Base-by-base conservation (phyloP, 2,113 vertebrate genomes). In the Rostratula benghalensis region DNA sequence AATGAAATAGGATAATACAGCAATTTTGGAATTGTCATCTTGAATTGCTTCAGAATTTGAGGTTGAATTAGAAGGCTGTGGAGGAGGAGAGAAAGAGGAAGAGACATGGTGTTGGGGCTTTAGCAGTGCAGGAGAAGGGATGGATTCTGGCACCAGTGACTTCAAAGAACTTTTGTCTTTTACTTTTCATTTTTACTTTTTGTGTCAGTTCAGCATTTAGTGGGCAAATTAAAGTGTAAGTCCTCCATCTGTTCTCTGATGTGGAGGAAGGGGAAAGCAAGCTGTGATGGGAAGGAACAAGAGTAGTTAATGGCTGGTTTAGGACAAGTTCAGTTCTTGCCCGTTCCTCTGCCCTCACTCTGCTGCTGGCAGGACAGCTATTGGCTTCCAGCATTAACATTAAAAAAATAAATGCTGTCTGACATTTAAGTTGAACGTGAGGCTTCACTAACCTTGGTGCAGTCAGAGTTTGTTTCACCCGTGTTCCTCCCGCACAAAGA, bases 351-450 rank as follows among this genome's bases (percentile, higher is more conserved):
- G 33, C 64, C 48, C 56, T 91, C 89, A 50, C 50, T 92, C 65
- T 61, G 33, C 83, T 82, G 56, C 65, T 95, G 90, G 95, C 68
- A 94, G 81, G 76, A 78, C 5, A 84, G 54, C 80, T 85, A 73
- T 56, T 95, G 73, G 83, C 56, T 87, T 79, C 64, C 22, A 93
- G 48, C 53, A 87, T 64, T 96, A 94, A 35, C 68, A 68, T 59
- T n/a, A 18, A 45, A 89, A 92, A 94, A 91, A 81, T 79, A 85
- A 89, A 80, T 82, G 90, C 89, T 39, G 60, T n/a, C 88, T 96
- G 94, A 77, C 93, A 95, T 95, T 81, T 95, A 87, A 95, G 33
- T 94, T 96, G 94, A 97, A 96, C 64, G 33, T 92, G 88, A 94
- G 59, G 54, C 91, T 96, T 97, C 51, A 4, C 61, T 96, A 90